These are phyloP conservation scores for Melanotaenia trifasciata DNA, from an alignment of 2,797 vertebrate genomes.

Conservation along the genomic window DNA sequence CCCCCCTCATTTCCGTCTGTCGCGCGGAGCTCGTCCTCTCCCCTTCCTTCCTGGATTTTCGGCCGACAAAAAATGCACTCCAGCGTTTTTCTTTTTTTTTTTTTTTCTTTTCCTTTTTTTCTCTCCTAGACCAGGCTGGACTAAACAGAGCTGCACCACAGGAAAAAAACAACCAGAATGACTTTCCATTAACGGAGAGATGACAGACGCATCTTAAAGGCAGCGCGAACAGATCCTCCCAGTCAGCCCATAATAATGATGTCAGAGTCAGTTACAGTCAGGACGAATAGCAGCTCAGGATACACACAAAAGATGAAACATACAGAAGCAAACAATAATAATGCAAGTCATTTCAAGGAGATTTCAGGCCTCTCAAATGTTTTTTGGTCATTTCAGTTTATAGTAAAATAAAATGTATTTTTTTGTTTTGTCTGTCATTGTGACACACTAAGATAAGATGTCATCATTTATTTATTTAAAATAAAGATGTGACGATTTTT, in stretches of 20 bases:
- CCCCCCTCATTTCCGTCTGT: constrained; percentile 77
- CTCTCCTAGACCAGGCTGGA: constrained; percentile 3
- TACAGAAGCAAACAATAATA: background rate
- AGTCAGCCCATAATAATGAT: constrained; percentile 65
- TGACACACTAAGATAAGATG: background rate
- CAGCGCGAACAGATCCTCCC: constrained; percentile 58
- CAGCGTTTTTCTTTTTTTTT: background rate
- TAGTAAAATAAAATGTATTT: too few relatives aligned
- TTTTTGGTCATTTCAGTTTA: background rate
- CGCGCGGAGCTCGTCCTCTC: constrained; percentile 51
- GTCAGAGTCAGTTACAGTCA: constrained; percentile 63
- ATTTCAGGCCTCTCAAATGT: background rate
- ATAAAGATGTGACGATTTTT: too few relatives aligned
- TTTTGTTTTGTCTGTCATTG: too few relatives aligned
- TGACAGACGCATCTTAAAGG: constrained; percentile 82
- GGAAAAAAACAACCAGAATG: constrained; percentile 47
- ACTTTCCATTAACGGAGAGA: constrained; percentile 61
- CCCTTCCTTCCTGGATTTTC: constrained; percentile 47
- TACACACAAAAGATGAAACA: constrained; percentile 22
- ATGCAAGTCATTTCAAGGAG: background rate
- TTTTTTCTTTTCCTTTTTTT: too few relatives aligned
- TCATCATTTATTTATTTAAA: background rate
- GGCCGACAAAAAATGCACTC: constrained; percentile 73
- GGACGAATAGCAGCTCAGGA: constrained; percentile 31
- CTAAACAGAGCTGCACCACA: constrained; percentile 36